Conservation (phyloP, 2,797 vertebrate genomes). For the Gobionotothen gibberifrons region DNA sequence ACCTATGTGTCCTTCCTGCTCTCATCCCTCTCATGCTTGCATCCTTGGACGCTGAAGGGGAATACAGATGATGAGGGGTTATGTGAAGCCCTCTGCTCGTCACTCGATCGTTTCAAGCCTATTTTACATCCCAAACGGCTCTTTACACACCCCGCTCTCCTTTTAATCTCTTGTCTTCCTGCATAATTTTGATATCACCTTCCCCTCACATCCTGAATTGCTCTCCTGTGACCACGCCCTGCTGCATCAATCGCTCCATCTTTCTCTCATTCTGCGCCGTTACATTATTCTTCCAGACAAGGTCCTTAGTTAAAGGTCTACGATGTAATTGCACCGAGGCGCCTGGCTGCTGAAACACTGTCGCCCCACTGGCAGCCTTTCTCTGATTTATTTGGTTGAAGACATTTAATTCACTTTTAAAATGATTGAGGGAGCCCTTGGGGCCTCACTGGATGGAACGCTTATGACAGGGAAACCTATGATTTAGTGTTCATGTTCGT, state of each 20-base stretch:
- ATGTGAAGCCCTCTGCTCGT: slow-evolving; percentile 26
- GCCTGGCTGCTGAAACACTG: slow-evolving; percentile 55
- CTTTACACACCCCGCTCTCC: neutral
- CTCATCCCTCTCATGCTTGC: slow-evolving; percentile 9
- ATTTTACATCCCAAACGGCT: slow-evolving; percentile 40
- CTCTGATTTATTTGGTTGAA: slow-evolving; percentile 64
- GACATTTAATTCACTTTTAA: slow-evolving; percentile 47
- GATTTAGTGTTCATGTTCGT: slow-evolving; percentile 48
- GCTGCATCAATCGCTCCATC: slow-evolving; percentile 36
- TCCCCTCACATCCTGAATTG: neutral
- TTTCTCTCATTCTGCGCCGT: slow-evolving; percentile 16
- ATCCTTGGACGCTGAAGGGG: slow-evolving; percentile 40
- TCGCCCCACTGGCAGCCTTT: slow-evolving; percentile 42
- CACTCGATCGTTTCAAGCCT: slow-evolving; percentile 54
- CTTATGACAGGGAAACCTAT: slow-evolving; percentile 35
- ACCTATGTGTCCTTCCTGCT: slow-evolving; percentile 33
- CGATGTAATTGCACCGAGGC: slow-evolving; percentile 48
- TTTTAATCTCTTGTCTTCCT: slow-evolving; percentile 45
- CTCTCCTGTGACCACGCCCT: slow-evolving; percentile 48
- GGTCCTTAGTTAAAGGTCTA: slow-evolving; percentile 59
- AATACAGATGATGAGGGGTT: slow-evolving; percentile 52
- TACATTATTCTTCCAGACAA: slow-evolving; percentile 62
- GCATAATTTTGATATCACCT: slow-evolving; percentile 34
- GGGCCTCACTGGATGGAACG: slow-evolving; percentile 27
- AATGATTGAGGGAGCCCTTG: slow-evolving; percentile 62